A percentile compares a stretch with the other conserved stretches of the same genome.
phyloP scores from a whole-genome alignment of 2,113 vertebrate species.

The Osmerus eperlanus region DNA sequence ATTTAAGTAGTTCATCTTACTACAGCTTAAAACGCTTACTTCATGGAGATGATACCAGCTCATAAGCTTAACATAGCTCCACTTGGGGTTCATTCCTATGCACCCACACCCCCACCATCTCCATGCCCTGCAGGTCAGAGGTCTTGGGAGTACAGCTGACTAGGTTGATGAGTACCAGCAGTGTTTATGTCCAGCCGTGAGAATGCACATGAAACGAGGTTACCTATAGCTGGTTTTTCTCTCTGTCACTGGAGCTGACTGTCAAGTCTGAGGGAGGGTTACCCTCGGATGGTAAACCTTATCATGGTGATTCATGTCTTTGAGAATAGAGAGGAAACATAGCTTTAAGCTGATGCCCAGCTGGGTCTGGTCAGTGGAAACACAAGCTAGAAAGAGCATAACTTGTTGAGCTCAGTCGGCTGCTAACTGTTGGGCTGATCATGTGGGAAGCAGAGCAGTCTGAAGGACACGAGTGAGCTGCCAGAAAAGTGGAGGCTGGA shows the following conservation, averaged over 20 bases:
- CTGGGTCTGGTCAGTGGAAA: constrained; percentile 52
- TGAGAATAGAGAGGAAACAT: constrained; percentile 28
- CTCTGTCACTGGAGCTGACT: constrained; percentile 20
- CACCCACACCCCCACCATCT: constrained; percentile 9
- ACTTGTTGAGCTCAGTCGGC: neutral
- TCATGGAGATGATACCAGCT: too few species aligned
- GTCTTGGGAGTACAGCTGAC: neutral
- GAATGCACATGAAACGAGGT: constrained; percentile 18
- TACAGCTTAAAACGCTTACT: too few species aligned
- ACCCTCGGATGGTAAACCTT: constrained; percentile 29
- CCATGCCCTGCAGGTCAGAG: neutral
- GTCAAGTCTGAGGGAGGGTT: constrained; percentile 23
- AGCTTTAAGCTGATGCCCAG: constrained; percentile 39
- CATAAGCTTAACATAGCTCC: too few species aligned
- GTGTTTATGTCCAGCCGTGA: constrained; percentile 18
- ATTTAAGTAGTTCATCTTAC: too few species aligned
- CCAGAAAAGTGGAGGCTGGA: neutral
- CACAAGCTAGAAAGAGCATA: constrained; percentile 22
- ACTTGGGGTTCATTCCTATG: too few species aligned
- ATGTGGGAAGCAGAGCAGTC: neutral
- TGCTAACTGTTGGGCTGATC: neutral
- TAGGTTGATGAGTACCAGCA: constrained; percentile 3
- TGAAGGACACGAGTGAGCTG: neutral
- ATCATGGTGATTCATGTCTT: constrained; percentile 44
- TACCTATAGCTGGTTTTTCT: constrained; percentile 24